Percentiles rank a stretch among this genome's conserved stretches.
phyloP scores from a whole-genome alignment of 2,113 vertebrate species.

The Sphaerodactylus townsendi region DNA sequence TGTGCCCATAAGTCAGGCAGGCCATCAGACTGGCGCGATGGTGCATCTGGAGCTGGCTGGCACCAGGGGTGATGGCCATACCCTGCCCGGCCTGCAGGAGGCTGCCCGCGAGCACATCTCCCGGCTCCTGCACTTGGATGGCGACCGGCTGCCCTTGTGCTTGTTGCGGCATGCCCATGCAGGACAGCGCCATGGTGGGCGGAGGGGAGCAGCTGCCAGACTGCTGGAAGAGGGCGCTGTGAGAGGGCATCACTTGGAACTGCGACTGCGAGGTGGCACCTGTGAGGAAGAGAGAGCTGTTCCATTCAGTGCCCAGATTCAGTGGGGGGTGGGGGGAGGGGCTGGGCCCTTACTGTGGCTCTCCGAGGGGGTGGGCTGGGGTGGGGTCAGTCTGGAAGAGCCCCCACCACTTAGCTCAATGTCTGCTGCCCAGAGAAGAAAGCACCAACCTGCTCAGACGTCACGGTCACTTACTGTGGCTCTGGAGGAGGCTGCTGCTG shows the following conservation, averaged over 20 bases:
- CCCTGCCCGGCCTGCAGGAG: slow-evolving; percentile 63
- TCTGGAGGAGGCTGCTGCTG: slow-evolving; percentile 85
- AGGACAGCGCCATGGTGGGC: slow-evolving; percentile 78
- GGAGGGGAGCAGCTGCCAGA: slow-evolving; percentile 89
- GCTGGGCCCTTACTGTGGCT: slow-evolving; percentile 37
- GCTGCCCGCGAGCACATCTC: slow-evolving; percentile 77
- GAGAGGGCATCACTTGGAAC: slow-evolving; percentile 83
- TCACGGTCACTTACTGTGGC: slow-evolving; percentile 80
- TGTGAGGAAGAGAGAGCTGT: slow-evolving; percentile 41
- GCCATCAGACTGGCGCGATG: slow-evolving; percentile 86
- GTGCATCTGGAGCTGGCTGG: slow-evolving; percentile 78
- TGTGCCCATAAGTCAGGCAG: slow-evolving; percentile 84
- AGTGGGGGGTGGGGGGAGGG: neutral
- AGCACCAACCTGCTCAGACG: neutral
- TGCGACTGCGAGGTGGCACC: slow-evolving; percentile 84
- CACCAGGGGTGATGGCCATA: slow-evolving; percentile 53
- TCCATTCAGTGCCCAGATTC: neutral
- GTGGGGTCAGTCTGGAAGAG: slow-evolving; percentile 4
- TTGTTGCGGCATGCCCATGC: slow-evolving; percentile 84
- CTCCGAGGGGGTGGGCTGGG: slow-evolving; percentile 30
- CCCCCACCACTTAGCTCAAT: neutral
- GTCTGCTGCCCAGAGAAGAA: neutral
- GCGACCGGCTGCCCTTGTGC: slow-evolving; percentile 88
- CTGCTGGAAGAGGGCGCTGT: slow-evolving; percentile 82
- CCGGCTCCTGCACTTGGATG: slow-evolving; percentile 92